phyloP scores from a whole-genome alignment of 2,888 invertebrate genomes.

The Eupithecia abbreviata region DNA sequence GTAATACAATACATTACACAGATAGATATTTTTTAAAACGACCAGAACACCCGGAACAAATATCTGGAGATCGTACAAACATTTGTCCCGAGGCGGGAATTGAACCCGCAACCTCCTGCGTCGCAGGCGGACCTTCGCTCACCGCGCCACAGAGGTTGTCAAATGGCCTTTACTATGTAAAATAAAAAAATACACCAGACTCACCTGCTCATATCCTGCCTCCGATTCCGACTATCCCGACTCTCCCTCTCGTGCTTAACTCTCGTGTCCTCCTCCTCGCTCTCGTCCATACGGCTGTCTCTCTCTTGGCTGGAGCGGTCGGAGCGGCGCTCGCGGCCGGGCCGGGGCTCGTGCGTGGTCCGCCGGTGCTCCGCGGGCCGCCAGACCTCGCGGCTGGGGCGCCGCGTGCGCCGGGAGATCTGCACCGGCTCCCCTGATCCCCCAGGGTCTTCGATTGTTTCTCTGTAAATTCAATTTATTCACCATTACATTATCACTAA shows the following conservation, averaged over 20 bases:
- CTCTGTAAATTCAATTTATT: slow-evolving; percentile 23
- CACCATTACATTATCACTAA: too few species aligned
- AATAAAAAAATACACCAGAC: background rate
- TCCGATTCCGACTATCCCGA: background rate
- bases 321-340: background rate
- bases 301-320: background rate
- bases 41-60: too few species aligned
- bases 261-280: background rate
- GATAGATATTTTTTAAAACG: too few species aligned
- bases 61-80: too few species aligned
- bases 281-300: slow-evolving; percentile 6
- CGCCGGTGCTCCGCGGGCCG: background rate
- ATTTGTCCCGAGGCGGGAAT: too few species aligned
- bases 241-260: slow-evolving; percentile 16
- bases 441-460: slow-evolving; percentile 31
- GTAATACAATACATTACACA: too few species aligned
- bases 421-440: slow-evolving; percentile 24
- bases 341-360: background rate
- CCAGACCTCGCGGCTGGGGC: background rate
- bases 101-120: too few species aligned
- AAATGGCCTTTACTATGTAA: background rate
- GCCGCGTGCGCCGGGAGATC: background rate
- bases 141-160: too few species aligned
- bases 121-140: too few species aligned
- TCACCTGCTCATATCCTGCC: slow-evolving; percentile 20